phyloP scores from a whole-genome alignment of 2,888 invertebrate genomes.

The Deladenus siricidicola region DNA sequence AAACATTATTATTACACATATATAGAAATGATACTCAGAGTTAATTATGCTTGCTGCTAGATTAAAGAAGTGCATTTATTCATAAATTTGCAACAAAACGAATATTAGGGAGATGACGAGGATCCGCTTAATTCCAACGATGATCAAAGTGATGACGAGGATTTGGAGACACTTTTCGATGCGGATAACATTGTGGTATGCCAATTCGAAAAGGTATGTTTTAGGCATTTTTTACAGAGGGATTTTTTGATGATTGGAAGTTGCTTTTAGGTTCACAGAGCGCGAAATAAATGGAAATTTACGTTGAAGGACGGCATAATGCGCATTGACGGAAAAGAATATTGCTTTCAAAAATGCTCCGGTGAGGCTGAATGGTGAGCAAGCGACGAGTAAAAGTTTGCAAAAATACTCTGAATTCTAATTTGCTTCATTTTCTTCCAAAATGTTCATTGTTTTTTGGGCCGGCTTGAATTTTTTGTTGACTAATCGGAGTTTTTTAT shows the following conservation, averaged over 20 bases:
- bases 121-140: slow-evolving; percentile 50
- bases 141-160: slow-evolving; percentile 70
- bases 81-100: not conserved
- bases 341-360: slow-evolving; percentile 93
- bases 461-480: too few relatives aligned
- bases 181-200: slow-evolving; percentile 99
- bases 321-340: slow-evolving; percentile 95
- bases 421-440: too few relatives aligned
- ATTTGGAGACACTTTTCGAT: slow-evolving; percentile 84
- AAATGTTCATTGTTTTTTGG: too few relatives aligned
- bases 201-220: slow-evolving; percentile 86
- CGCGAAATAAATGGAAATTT: slow-evolving; percentile 98
- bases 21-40: slow-evolving; percentile 9
- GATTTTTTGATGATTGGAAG: not conserved
- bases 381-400: too few relatives aligned
- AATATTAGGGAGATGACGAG: slow-evolving; percentile 34
- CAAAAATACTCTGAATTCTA: too few relatives aligned
- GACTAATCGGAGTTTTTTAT: too few relatives aligned
- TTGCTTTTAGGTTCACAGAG: slow-evolving; percentile 76
- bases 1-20: slow-evolving; percentile 7
- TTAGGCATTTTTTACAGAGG: not conserved
- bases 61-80: not conserved
- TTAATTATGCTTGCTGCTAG: not conserved
- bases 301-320: slow-evolving; percentile 90
- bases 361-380: slow-evolving; percentile 97